These are phyloP conservation scores for Hippoglossus hippoglossus DNA, from an alignment of 2,797 vertebrate species.

Conservation along the genomic window DNA sequence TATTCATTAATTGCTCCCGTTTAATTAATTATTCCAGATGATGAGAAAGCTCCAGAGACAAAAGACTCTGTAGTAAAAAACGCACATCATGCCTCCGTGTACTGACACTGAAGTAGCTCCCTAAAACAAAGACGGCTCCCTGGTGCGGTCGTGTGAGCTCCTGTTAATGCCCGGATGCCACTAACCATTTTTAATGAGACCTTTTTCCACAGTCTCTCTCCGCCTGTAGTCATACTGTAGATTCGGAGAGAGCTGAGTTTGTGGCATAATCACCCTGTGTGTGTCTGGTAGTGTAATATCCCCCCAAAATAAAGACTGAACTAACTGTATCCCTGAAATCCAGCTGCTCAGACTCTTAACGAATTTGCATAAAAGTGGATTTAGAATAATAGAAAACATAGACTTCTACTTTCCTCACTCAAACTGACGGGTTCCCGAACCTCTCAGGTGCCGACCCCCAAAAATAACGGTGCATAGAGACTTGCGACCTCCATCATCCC, in stretches of 20 bases:
- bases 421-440: no score
- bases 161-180: constrained; percentile 14
- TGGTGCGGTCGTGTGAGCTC: constrained; percentile 24
- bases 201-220: constrained; percentile 12
- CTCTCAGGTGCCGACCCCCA: no score
- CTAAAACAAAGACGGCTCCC: constrained; percentile 26
- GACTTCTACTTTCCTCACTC: background rate
- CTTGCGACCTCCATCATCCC: no score
- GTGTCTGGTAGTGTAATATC: constrained; percentile 4
- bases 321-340: background rate
- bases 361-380: background rate
- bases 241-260: constrained; percentile 29
- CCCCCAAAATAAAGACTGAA: constrained; percentile 12
- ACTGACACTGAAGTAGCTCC: constrained; percentile 27
- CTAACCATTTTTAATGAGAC: constrained; percentile 42
- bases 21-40: constrained; percentile 73
- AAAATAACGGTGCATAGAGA: no score
- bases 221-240: constrained; percentile 30
- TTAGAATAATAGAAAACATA: background rate
- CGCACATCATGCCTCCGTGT: background rate
- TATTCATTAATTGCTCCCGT: constrained; percentile 67
- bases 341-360: background rate
- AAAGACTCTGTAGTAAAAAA: constrained; percentile 31
- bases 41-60: constrained; percentile 63
- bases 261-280: constrained; percentile 12